Evolutionary conservation across 2,797 vertebrate species (phyloP).

Genomic region (Malurus splendens): DNA sequence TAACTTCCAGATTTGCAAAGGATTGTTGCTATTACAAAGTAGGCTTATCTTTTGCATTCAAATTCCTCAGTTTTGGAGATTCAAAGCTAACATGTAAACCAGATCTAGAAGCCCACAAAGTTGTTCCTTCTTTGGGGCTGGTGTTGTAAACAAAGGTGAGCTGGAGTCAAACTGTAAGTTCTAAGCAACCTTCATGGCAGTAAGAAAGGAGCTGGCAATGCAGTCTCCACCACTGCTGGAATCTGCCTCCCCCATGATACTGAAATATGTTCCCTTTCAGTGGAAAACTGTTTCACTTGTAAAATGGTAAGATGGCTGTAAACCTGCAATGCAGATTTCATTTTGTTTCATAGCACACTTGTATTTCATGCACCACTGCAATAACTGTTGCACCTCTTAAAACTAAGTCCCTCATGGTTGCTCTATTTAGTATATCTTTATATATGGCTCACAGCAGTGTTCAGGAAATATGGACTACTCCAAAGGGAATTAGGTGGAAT

Average conservation of each 20-base stretch:
- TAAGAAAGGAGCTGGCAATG: constrained; percentile 19
- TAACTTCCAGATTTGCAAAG: constrained; percentile 52
- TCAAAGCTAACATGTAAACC: constrained; percentile 24
- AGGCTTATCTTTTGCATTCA: constrained; percentile 44
- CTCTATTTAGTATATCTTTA: constrained; percentile 61
- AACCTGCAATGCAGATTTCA: constrained; percentile 55
- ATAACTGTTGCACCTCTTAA: constrained; percentile 63
- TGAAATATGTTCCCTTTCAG: constrained; percentile 58
- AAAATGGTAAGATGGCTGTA: constrained; percentile 61
- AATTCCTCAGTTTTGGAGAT: constrained; percentile 35
- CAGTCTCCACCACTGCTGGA: constrained; percentile 13
- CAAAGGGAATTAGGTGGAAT: constrained; percentile 70
- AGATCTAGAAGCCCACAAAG: constrained; percentile 22
- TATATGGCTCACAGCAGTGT: constrained; percentile 76
- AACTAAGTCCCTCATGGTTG: constrained; percentile 57
- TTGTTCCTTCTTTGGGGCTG: constrained; percentile 34
- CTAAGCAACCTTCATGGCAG: constrained; percentile 11
- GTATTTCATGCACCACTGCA: constrained; percentile 61
- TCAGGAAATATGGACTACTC: constrained; percentile 68
- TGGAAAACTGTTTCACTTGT: constrained; percentile 59
- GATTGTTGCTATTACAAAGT: constrained; percentile 22
- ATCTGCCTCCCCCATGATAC: constrained; percentile 30
- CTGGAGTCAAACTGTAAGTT: not conserved
- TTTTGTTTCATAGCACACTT: constrained; percentile 49
- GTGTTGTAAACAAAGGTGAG: constrained; percentile 58